Evolutionary conservation across 2,113 vertebrate species (phyloP), one percentile per base, ranked within the genome.

Genomic region (Stigmatopora nigra): DNA sequence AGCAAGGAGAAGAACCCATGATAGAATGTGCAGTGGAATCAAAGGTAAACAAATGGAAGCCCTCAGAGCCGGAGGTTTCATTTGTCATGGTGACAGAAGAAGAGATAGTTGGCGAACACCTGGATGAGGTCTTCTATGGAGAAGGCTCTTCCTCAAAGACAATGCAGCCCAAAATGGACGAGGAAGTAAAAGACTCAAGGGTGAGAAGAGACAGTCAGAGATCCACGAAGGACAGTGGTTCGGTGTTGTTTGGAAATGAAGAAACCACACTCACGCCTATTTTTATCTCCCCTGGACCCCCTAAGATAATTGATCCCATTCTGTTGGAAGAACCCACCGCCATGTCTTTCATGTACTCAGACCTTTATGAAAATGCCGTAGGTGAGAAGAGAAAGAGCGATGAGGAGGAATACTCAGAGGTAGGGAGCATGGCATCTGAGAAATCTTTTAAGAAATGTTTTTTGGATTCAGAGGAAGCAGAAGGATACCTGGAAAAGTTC

Each of bases 401-500:
- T 7, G 86, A 81, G 0, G 86, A 81, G 0, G 93, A 94, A n/a
- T 73, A 60, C 53, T 94, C 93, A 2, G 94, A 95, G 69, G 88
- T 89, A 60, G 94, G 93, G 73, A 94, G 92, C 20, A 79, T 90
- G 45, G 79, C 87, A 66, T 93, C 93, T 45, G 93, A 93, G 67
- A 88, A 84, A 8, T 88, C 91, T 16, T 93, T 93, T 55, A 91
- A 82, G 63, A 91, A 90, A 10, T 89, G 90, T 73, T 83, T 87
- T 69, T 95, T 93, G 75, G 93, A 94, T 75, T 90, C 88, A 16
- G 93, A 96, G 65, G 94, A 96, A 64, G 90, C 93, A 16, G 90
- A 87, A 0, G 92, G 92, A 0, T 95, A 96, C 88, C 90, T 97
- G 86, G 93, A 99, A 89, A 98, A 94, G 82, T 97, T 95, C 41